phyloP scores from a whole-genome alignment of 2,797 vertebrate genomes.

The Enteromius radiatus region DNA sequence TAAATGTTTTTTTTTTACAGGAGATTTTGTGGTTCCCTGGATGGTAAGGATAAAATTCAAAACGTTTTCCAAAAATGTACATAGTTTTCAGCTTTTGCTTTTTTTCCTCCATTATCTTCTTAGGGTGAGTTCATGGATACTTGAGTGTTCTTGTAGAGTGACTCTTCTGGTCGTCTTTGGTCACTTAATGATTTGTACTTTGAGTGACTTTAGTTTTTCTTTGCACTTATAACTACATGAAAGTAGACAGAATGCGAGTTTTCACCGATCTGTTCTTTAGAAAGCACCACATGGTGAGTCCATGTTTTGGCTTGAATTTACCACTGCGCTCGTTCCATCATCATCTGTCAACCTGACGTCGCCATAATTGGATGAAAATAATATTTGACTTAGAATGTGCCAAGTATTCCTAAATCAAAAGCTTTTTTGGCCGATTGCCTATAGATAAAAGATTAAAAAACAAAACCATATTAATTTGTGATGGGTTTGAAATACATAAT shows the following conservation, averaged over 20 bases:
- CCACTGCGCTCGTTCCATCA: neutral
- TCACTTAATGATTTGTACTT: neutral
- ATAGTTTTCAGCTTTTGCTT: neutral
- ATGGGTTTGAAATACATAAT: constrained; percentile 43
- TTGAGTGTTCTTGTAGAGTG: neutral
- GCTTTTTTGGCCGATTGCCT: constrained; percentile 35
- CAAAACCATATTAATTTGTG: constrained; percentile 47
- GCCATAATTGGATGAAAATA: constrained; percentile 14
- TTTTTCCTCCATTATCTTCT: neutral
- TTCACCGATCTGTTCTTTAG: constrained; percentile 38
- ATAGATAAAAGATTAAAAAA: constrained; percentile 46
- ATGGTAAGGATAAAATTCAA: neutral
- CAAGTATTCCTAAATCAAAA: constrained; percentile 41
- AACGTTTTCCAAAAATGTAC: neutral
- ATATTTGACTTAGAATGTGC: constrained; percentile 20
- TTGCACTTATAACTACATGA: constrained; percentile 41
- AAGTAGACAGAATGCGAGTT: constrained; percentile 7
- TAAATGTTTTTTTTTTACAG: neutral
- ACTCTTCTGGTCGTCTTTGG: constrained; percentile 7
- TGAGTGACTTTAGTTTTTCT: neutral
- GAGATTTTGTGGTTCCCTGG: neutral
- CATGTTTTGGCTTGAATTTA: constrained; percentile 12
- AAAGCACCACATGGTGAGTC: constrained; percentile 17
- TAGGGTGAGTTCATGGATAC: neutral
- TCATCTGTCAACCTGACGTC: neutral